These are phyloP conservation scores for Pseudeuparius sepicola DNA, from an alignment of 2,888 invertebrate genomes.

Conservation along the genomic window DNA sequence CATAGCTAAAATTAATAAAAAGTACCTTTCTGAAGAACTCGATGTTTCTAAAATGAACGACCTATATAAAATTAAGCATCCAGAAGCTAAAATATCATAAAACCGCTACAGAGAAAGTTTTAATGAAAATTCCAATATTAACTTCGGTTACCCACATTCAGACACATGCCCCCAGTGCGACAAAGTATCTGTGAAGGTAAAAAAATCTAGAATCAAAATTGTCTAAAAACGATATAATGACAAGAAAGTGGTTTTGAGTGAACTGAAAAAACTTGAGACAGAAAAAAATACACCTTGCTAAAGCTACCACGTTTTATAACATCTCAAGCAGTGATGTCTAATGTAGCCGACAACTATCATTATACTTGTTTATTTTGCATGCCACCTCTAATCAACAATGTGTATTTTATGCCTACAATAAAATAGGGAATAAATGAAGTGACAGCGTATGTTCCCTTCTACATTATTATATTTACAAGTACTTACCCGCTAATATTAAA, in stretches of 20 bases:
- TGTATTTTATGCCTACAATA: conserved; percentile 9
- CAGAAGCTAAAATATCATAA: conserved; percentile 2
- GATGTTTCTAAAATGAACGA: conserved; percentile 7
- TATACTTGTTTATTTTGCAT: neutral
- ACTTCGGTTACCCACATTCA: conserved; percentile 6
- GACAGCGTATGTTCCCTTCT: conserved; percentile 8
- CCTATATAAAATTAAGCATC: conserved; percentile 5
- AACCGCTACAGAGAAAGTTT: neutral
- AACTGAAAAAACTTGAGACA: conserved; percentile 10
- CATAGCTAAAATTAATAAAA: conserved; percentile 7
- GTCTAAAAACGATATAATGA: conserved; percentile 6
- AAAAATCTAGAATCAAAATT: conserved; percentile 2
- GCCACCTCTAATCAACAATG: conserved; percentile 8
- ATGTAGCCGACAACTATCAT: too few relatives aligned
- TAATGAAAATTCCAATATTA: conserved; percentile 4
- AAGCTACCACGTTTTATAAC: conserved; percentile 12
- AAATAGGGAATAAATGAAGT: conserved; percentile 8
- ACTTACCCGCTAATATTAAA: conserved; percentile 6
- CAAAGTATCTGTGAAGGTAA: conserved; percentile 5
- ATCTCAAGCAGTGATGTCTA: conserved; percentile 9
- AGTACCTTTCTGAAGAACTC: conserved; percentile 8
- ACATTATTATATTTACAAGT: conserved; percentile 10
- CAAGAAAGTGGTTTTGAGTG: conserved; percentile 6
- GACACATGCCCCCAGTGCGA: too few relatives aligned
- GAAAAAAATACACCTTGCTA: conserved; percentile 10